Conservation (phyloP, 2,113 vertebrate species). For the Xerus inauris region DNA sequence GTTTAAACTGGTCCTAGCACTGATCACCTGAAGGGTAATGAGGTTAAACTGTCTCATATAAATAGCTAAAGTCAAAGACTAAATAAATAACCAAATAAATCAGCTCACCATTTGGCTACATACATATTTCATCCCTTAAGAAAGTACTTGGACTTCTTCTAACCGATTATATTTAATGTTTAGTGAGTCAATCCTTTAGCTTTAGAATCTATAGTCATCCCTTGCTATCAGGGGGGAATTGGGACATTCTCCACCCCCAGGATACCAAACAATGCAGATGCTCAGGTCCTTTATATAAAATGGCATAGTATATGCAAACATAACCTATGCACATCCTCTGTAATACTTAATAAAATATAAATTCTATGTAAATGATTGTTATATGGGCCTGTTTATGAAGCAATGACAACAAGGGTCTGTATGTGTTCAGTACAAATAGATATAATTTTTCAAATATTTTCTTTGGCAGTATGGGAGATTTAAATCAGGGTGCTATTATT, state of each 20-base stretch:
- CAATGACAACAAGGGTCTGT: background rate
- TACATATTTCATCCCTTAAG: constrained; percentile 57
- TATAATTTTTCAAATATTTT: too few species aligned
- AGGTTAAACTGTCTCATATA: background rate
- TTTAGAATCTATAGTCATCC: background rate
- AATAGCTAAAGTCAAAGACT: constrained; percentile 48
- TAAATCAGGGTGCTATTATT: too few species aligned
- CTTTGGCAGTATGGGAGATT: too few species aligned
- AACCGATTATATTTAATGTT: background rate
- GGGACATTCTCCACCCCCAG: background rate
- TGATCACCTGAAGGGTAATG: constrained; percentile 35
- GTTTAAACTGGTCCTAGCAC: constrained; percentile 5
- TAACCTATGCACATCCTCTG: background rate
- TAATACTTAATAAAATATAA: background rate
- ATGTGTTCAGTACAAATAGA: background rate
- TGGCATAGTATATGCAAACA: background rate
- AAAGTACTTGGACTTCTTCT: background rate
- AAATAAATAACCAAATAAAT: constrained; percentile 55
- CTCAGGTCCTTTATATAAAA: background rate
- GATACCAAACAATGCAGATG: background rate
- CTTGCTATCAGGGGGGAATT: background rate
- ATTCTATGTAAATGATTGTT: background rate
- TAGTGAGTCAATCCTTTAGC: background rate
- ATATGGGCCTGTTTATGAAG: background rate
- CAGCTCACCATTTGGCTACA: background rate